Evolutionary conservation across 1,140 invertebrate genomes (phyloP), one percentile per base, ranked within the genome.

Genomic region (Drosophila kanapiae): DNA sequence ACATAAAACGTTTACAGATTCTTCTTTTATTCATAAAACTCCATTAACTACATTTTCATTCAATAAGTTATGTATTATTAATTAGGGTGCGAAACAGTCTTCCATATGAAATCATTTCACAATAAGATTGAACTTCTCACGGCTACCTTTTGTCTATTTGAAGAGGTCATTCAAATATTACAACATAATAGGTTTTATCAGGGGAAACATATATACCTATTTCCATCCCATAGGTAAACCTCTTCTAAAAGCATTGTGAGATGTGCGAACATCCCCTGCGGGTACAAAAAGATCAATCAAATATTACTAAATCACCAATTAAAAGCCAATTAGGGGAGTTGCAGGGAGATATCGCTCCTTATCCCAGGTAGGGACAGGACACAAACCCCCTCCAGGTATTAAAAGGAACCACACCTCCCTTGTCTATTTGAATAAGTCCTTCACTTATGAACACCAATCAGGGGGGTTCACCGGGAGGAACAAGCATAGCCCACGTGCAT

Each of bases 311-410:
- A 16, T 14, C 33, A 43, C 35, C 42, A 33, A 69, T 69, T 72
- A 47, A 48, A 72, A 27, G 33, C 18, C 56, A 67, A 59, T 57
- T 67, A 29, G 58, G 74, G 42, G 64, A 77, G 70, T 53, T 58
- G 75, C 49, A 48, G 51, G 51, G 42, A 35, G 37, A 11, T 37
- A 18, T 23, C 23, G 1, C 23, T 10, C 8, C 18, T 37, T 61
- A 53, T 16, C 23, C 60, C 33, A 40, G 47, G 62, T 54, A 54
- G 53, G 33, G 5, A 23, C 6, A 23, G 43, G 37, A 38, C 37
- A 47, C 18, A 23, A 10, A 14, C 4, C 6, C 16, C 33, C 16
- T 14, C 31, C 16, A 5, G 4, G 1, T 3, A 33, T 7, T 40
- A 0, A 2, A 4, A n/a, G 3, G 11, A 0, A 10, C 10, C 4